phyloP scores from a whole-genome alignment of 1,140 invertebrate genomes.

The Calliphora vicina region DNA sequence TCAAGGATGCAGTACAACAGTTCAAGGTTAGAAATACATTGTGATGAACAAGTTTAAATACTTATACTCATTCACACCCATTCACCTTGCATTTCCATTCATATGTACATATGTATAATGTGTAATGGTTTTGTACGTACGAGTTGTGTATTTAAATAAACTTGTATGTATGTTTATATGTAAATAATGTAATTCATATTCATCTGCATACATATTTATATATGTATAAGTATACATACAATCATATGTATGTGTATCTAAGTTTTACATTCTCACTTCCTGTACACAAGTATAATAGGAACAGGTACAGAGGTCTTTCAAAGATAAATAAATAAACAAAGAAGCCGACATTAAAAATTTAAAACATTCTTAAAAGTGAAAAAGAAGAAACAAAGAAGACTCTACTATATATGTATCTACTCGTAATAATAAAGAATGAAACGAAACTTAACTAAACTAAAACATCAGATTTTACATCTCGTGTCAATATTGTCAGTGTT shows the following conservation, averaged over 20 bases:
- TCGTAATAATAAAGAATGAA: not conserved
- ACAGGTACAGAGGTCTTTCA: not conserved
- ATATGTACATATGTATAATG: not conserved
- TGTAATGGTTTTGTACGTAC: not conserved
- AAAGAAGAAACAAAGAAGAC: not conserved
- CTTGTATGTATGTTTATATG: not conserved
- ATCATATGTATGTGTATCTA: not conserved
- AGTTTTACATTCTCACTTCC: not conserved
- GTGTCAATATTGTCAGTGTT: slow-evolving; percentile 9
- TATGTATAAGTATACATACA: not conserved
- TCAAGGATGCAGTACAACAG: not conserved
- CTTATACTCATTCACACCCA: not conserved
- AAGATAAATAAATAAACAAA: slow-evolving; percentile 12
- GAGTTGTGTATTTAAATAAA: not conserved
- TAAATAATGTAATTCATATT: not conserved
- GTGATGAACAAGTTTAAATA: not conserved
- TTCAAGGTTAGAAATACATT: not conserved
- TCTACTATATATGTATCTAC: not conserved
- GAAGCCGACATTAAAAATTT: slow-evolving; percentile 16
- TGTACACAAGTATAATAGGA: not conserved
- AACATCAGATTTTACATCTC: not conserved
- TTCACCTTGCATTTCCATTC: not conserved
- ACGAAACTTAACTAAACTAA: not conserved
- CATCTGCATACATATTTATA: not conserved
- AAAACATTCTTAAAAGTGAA: not conserved